Percentiles rank a stretch among this genome's conserved stretches.
Evolutionary conservation across 2,797 vertebrate genomes (phyloP).

Genomic region (Trematomus bernacchii): DNA sequence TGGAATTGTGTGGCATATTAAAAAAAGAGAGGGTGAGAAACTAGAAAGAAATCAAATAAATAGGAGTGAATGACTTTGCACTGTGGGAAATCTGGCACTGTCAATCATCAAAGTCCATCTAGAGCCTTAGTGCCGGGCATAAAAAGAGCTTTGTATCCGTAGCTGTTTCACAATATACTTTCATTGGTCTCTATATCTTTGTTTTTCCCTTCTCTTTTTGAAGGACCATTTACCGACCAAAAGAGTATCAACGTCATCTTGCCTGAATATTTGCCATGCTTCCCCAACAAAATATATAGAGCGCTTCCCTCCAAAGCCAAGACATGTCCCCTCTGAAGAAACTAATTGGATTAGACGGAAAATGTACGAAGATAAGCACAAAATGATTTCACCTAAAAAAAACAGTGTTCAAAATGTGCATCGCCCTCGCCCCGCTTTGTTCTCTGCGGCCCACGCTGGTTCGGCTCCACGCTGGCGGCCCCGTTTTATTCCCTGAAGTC

Average conservation of each 20-base stretch:
- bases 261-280: background rate
- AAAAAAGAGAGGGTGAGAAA: slow-evolving; percentile 47
- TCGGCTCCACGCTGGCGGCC: slow-evolving; percentile 63
- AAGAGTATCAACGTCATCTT: background rate
- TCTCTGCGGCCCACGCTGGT: slow-evolving; percentile 46
- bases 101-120: slow-evolving; percentile 62
- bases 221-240: background rate
- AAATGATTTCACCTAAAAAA: slow-evolving; percentile 29
- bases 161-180: slow-evolving; percentile 26
- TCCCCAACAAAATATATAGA: background rate
- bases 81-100: slow-evolving; percentile 60
- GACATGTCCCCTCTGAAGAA: slow-evolving; percentile 19
- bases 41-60: slow-evolving; percentile 70
- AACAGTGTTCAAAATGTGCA: slow-evolving; percentile 8
- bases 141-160: slow-evolving; percentile 41
- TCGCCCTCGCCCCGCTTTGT: slow-evolving; percentile 50
- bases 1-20: slow-evolving; percentile 59
- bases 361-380: slow-evolving; percentile 26
- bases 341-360: slow-evolving; percentile 23
- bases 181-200: slow-evolving; percentile 14
- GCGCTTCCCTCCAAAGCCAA: background rate
- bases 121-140: slow-evolving; percentile 38
- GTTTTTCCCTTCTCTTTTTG: slow-evolving; percentile 3
- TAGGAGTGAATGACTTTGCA: slow-evolving; percentile 60
- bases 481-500: slow-evolving; percentile 83